Evolutionary conservation across 2,888 invertebrate species (phyloP), one percentile per base, ranked within the genome.

Genomic region (Nomada fucata): DNA sequence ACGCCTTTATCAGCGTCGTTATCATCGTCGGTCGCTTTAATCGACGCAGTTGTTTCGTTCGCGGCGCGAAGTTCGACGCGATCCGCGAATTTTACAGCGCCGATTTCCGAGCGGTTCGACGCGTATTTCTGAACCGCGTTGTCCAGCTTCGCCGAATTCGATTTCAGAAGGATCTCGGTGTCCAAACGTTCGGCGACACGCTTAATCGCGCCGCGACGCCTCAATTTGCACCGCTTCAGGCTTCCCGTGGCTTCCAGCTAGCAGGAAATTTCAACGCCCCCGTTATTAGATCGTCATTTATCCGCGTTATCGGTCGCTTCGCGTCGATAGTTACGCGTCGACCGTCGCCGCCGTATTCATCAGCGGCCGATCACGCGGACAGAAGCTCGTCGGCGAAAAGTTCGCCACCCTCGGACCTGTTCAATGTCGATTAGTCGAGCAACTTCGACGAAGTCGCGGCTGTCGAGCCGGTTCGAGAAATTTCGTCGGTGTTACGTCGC

Each of bases 291-390:
- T 57, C 57, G 65, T 65, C 44, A 42, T 61, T 36, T 44, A 50
- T 36, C 44, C 59, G 13, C 36, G 50, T 67, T 50, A 47, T 59
- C 74, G 50, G 55, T 59, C 50, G 67, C 50, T 59, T 67, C 57
- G 26, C 20, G 50, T 7, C 26, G 67, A 11, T 55, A 20, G 29
- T 44, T n/a, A 44, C 44, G 29, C 20, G 20, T 36, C 47, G 47
- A 20, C 36, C 2, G 57, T 9, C 23, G 15, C 11, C 0, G 9
- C 13, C 23, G 10, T 29, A 11, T 10, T 13, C n/a, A 15, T 20
- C 18, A 26, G 15, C 2, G 10, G 55, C n/a, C 36, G 44, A 57
- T 57, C 4, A 29, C 44, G 26, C 55, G 15, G 29, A 7, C 36
- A 7, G 36, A 36, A 7, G 36, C 5, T 36, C 36, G 5, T 36